Conservation (phyloP, 1,140 invertebrate genomes). For the Parasteatoda tepidariorum region DNA sequence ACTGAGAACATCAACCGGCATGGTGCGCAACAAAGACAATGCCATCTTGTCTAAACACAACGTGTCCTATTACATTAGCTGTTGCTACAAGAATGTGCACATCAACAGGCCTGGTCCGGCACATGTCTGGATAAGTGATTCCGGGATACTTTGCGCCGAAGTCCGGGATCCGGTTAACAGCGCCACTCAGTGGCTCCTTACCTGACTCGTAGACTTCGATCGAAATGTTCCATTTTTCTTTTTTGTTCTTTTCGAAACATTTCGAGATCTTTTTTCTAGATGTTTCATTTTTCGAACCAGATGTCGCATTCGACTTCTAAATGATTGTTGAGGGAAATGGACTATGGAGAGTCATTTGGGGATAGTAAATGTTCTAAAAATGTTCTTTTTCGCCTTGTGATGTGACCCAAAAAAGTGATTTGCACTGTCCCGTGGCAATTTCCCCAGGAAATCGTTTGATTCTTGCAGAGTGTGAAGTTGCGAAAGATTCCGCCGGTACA, state of each 20-base stretch:
- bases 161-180: background rate
- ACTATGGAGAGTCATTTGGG: background rate
- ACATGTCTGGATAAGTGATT: slow-evolving; percentile 27
- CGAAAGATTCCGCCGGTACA: no score
- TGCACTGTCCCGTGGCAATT: background rate
- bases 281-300: background rate
- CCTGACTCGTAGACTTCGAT: slow-evolving; percentile 17
- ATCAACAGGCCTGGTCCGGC: slow-evolving; percentile 44
- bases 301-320: background rate
- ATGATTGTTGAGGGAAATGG: background rate
- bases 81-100: background rate
- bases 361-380: background rate
- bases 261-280: background rate
- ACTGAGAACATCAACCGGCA: slow-evolving; percentile 34
- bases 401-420: background rate
- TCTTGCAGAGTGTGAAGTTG: no score
- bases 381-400: no score
- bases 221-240: slow-evolving; percentile 26
- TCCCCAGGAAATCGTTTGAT: no score
- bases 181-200: slow-evolving; percentile 9
- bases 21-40: slow-evolving; percentile 23
- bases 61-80: background rate
- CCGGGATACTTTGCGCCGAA: background rate
- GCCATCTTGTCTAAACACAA: background rate
- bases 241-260: background rate